Evolutionary conservation across 2,797 vertebrate genomes (phyloP).

Genomic region (Semotilus atromaculatus): DNA sequence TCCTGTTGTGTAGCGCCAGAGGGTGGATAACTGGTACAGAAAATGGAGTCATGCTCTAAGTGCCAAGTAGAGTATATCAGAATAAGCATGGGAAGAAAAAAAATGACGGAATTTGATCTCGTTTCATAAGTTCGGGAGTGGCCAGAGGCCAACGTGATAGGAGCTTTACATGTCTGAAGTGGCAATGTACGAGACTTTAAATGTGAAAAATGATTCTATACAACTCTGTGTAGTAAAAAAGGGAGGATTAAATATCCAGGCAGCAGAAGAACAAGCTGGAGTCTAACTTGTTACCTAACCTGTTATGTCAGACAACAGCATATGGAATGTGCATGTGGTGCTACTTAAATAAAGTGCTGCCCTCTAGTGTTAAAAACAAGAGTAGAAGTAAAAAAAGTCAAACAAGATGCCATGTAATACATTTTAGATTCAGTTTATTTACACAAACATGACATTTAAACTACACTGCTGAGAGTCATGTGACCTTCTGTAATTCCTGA

Average conservation of each 20-base stretch:
- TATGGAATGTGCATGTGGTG: background rate
- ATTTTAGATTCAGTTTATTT: constrained; percentile 13
- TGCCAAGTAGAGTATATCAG: constrained; percentile 18
- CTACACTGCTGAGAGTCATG: background rate
- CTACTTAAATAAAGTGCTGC: constrained; percentile 14
- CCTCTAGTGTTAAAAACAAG: constrained; percentile 35
- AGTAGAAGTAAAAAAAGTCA: background rate
- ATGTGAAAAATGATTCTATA: background rate
- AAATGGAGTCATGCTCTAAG: constrained; percentile 21
- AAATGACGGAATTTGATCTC: constrained; percentile 9
- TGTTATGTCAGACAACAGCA: constrained; percentile 25
- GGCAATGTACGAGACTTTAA: background rate
- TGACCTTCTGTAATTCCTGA: background rate
- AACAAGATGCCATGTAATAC: background rate
- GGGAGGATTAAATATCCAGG: background rate
- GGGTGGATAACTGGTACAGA: constrained; percentile 10
- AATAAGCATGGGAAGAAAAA: background rate
- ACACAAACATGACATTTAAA: background rate
- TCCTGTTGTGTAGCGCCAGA: background rate
- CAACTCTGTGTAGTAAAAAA: background rate
- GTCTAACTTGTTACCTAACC: constrained; percentile 39
- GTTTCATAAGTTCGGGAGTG: constrained; percentile 9
- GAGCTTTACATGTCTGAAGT: background rate
- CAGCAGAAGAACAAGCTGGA: background rate
- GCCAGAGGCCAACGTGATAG: background rate